Conservation (phyloP, 2,113 vertebrate genomes). For the Protomyctophum bolini region DNA sequence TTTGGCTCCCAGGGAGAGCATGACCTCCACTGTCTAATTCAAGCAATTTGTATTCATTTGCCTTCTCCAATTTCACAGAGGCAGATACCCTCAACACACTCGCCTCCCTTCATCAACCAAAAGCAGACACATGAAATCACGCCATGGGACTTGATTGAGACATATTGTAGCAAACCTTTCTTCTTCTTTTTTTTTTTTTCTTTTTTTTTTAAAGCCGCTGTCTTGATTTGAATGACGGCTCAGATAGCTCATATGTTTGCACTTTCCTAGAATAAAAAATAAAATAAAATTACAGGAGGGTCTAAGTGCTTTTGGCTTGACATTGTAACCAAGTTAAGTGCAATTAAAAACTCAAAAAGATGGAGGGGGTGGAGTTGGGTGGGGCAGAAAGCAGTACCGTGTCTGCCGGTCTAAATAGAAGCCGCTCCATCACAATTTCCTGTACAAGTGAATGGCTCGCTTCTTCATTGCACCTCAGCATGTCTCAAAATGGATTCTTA, state of each 20-base stretch:
- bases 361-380: slow-evolving; percentile 22
- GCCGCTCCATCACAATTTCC: slow-evolving; percentile 52
- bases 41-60: slow-evolving; percentile 69
- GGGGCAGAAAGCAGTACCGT: slow-evolving; percentile 69
- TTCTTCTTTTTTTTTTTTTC: slow-evolving; percentile 20
- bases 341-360: slow-evolving; percentile 74
- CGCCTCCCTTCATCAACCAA: slow-evolving; percentile 35
- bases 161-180: slow-evolving; percentile 40
- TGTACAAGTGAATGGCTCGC: slow-evolving; percentile 67
- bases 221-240: slow-evolving; percentile 13
- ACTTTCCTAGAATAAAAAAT: slow-evolving; percentile 25
- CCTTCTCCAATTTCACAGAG: slow-evolving; percentile 71
- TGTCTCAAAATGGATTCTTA: slow-evolving; percentile 54
- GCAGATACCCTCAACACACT: slow-evolving; percentile 10
- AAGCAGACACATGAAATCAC: slow-evolving; percentile 43
- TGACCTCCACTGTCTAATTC: slow-evolving; percentile 73
- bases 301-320: slow-evolving; percentile 82
- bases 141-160: slow-evolving; percentile 43
- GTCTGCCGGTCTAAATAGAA: slow-evolving; percentile 65
- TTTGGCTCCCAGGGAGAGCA: slow-evolving; percentile 87
- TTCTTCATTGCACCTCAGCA: slow-evolving; percentile 76
- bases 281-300: slow-evolving; percentile 34
- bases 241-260: slow-evolving; percentile 44
- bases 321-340: slow-evolving; percentile 76
- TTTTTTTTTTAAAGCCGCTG: background rate